Evolutionary conservation across 2,797 vertebrate species (phyloP).

Genomic region (Sphenodon punctatus): DNA sequence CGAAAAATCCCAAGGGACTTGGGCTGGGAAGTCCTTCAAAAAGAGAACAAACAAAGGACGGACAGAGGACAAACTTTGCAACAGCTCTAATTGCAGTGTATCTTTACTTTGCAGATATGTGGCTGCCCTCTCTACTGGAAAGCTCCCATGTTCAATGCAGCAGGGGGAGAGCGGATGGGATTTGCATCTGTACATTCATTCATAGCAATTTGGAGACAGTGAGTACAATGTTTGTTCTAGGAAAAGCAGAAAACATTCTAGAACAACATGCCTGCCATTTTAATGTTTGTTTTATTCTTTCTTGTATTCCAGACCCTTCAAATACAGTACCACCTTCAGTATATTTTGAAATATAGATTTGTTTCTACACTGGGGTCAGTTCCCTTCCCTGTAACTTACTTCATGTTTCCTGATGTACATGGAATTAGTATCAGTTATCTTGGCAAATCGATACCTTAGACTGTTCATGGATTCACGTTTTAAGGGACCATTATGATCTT

Average conservation of each 20-base stretch:
- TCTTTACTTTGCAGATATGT: conserved; percentile 80
- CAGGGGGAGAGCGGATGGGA: conserved; percentile 93
- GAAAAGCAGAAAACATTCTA: neutral
- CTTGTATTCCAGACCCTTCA: neutral
- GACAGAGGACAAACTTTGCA: too few species aligned
- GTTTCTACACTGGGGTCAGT: neutral
- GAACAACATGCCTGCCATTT: neutral
- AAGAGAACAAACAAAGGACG: too few species aligned
- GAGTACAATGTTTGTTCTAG: conserved; percentile 66
- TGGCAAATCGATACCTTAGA: neutral
- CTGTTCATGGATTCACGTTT: neutral
- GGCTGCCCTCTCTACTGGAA: conserved; percentile 98
- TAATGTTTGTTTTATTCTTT: rapidly evolving
- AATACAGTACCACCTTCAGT: neutral
- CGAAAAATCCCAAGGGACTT: too few species aligned
- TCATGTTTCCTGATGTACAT: neutral
- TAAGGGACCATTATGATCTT: neutral
- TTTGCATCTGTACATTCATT: conserved; percentile 92
- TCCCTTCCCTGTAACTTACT: neutral
- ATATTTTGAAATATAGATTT: neutral
- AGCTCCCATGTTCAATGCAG: conserved; percentile 90
- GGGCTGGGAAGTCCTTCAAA: too few species aligned
- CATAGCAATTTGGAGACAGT: conserved; percentile 95
- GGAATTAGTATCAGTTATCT: neutral
- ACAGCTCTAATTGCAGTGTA: too few species aligned